These are phyloP conservation scores for Pituophis catenifer DNA, from an alignment of 2,113 vertebrate species.

Conservation along the genomic window DNA sequence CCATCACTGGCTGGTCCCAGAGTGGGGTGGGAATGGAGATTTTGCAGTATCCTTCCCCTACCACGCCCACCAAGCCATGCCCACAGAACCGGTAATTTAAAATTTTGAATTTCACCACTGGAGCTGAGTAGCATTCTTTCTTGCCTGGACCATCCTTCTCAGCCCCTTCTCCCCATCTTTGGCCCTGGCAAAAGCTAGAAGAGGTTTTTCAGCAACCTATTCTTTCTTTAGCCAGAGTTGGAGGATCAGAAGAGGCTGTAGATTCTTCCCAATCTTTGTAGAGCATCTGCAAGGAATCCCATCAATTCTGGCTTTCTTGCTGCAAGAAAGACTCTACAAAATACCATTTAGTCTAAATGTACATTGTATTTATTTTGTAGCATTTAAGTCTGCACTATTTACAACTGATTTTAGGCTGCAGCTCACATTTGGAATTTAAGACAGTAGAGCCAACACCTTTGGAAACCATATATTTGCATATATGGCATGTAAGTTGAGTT, in stretches of 20 bases:
- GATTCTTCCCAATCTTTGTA: not conserved
- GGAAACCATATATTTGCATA: constrained; percentile 49
- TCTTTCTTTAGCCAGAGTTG: not conserved
- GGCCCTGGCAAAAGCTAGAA: not conserved
- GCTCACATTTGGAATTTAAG: constrained; percentile 56
- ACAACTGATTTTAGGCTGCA: constrained; percentile 67
- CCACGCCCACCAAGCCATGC: no score
- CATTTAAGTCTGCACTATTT: constrained; percentile 70
- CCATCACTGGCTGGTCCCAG: no score
- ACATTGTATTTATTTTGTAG: constrained; percentile 62
- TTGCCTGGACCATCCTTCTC: not conserved
- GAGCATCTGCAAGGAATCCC: not conserved
- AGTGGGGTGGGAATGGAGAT: no score
- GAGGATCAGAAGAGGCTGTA: not conserved
- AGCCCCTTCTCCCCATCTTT: not conserved
- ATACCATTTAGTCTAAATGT: constrained; percentile 58
- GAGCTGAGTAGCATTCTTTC: not conserved
- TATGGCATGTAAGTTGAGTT: constrained; percentile 33
- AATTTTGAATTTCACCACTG: no score
- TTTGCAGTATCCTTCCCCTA: no score
- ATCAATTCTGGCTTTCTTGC: not conserved
- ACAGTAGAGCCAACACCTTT: constrained; percentile 47
- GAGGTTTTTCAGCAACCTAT: not conserved
- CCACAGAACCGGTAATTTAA: no score
- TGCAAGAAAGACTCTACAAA: constrained; percentile 15